These are phyloP conservation scores for Eubasilissa regina DNA, from an alignment of 1,140 invertebrate species.

Conservation along the genomic window DNA sequence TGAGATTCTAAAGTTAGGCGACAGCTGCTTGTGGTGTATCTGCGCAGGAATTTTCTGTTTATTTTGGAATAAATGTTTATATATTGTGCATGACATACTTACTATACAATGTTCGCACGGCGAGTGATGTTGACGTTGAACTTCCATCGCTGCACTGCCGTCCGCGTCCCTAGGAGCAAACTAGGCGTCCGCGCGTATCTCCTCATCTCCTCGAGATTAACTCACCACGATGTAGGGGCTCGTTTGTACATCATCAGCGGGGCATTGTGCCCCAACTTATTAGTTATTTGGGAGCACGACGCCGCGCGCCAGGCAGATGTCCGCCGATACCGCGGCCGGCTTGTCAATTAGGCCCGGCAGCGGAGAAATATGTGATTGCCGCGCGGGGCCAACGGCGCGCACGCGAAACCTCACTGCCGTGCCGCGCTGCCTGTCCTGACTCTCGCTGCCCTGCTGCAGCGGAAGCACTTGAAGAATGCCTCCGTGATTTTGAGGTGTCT, in stretches of 20 bases:
- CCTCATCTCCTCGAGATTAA: slow-evolving; percentile 17
- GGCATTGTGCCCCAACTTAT: background rate
- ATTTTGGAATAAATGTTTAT: too few relatives aligned
- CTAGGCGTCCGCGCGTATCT: slow-evolving; percentile 20
- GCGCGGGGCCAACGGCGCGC: background rate
- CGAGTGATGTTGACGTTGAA: background rate
- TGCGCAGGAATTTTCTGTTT: too few relatives aligned
- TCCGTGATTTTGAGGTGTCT: too few relatives aligned
- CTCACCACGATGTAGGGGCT: slow-evolving; percentile 30
- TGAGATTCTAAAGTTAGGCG: too few relatives aligned
- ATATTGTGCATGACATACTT: too few relatives aligned
- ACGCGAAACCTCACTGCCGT: slow-evolving; percentile 15
- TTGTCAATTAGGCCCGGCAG: slow-evolving; percentile 14
- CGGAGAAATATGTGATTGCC: slow-evolving; percentile 34
- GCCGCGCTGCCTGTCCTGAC: background rate
- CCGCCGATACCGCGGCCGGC: slow-evolving; percentile 17
- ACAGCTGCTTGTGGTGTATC: too few relatives aligned
- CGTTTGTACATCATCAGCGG: slow-evolving; percentile 37
- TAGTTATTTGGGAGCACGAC: slow-evolving; percentile 35
- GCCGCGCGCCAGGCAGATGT: background rate
- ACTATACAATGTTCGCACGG: background rate
- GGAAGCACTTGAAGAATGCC: too few relatives aligned
- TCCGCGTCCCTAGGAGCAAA: background rate
- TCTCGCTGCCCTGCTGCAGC: too few relatives aligned
- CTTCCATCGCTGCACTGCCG: too few relatives aligned